Evolutionary conservation across 2,797 vertebrate genomes (phyloP).

Genomic region (Enteromius radiatus): DNA sequence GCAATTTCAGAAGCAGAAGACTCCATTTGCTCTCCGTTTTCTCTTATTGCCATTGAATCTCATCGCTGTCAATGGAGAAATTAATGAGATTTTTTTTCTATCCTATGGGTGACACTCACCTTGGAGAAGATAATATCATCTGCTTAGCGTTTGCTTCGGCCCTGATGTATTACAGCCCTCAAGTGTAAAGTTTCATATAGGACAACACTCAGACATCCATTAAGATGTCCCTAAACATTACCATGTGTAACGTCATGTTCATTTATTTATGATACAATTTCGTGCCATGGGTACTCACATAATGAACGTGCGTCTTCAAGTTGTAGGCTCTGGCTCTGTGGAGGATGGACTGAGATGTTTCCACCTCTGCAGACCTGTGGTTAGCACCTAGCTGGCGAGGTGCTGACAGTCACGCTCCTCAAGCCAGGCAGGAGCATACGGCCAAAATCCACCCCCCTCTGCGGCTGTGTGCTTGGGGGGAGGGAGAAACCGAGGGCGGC

Average conservation of each 20-base stretch:
- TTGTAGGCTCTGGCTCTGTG: background rate
- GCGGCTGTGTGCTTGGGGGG: background rate
- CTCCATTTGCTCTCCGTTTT: slow-evolving; percentile 32
- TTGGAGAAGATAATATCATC: slow-evolving; percentile 34
- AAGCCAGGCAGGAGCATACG: slow-evolving; percentile 26
- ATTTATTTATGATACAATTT: slow-evolving; percentile 26
- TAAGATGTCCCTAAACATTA: slow-evolving; percentile 32
- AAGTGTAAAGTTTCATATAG: slow-evolving; percentile 23
- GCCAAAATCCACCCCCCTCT: slow-evolving; percentile 7
- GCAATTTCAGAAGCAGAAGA: slow-evolving; percentile 22
- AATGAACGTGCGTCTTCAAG: background rate
- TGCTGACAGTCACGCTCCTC: slow-evolving; percentile 63
- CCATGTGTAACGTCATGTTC: background rate
- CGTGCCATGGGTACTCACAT: slow-evolving; percentile 5
- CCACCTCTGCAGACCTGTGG: slow-evolving; percentile 68
- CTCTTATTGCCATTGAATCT: slow-evolving; percentile 31
- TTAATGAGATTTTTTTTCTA: slow-evolving; percentile 25
- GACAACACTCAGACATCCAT: slow-evolving; percentile 28
- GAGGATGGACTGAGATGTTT: slow-evolving; percentile 68
- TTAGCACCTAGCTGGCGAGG: slow-evolving; percentile 71
- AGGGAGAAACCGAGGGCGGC: background rate
- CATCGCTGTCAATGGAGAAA: slow-evolving; percentile 18
- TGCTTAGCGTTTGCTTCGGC: slow-evolving; percentile 9
- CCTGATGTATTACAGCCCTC: slow-evolving; percentile 31
- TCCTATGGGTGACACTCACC: slow-evolving; percentile 29